Evolutionary conservation across 2,113 vertebrate species (phyloP), one percentile per base, ranked within the genome.

Genomic region (Caranx ignobilis): DNA sequence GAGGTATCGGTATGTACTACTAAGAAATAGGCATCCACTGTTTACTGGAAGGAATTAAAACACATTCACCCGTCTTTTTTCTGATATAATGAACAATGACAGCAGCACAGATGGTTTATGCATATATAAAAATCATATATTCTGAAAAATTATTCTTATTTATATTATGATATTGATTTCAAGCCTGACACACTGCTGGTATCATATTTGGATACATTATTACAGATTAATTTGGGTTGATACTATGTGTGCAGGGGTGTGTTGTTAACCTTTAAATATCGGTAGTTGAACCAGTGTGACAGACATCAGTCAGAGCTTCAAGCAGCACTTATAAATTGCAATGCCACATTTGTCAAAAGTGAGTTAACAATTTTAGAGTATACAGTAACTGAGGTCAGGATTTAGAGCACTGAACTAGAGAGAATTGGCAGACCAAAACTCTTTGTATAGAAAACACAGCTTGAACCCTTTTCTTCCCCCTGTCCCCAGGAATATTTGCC

Each of bases 401-500:
- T 26, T 26, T 26, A 26, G 26, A 26, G 26, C 26, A 26, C 26
- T 26, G 26, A 26, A 26, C 1, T 26, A 26, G 26, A 26, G 26
- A 26, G 26, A 26, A 31, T 37, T 26, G n/a, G 19, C 13, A 13
- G n/a, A 15, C 13, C 26, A 3, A 31, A 11, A 31, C 19, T 31
- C 4, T 34, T 34, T 31, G 11, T 3, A 34, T 21, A 21, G 19
- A 57, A 56, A 55, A 50, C 26, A 15, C 18, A 41, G 6, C 11
- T 57, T 68, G 18, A 74, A 37, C 57, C 31, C 21, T 63, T 39
- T 52, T 64, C 35, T 75, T 34, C 66, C 79, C 63, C 63, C 63
- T 50, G 15, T 64, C 71, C 26, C 0, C 76, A 99, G 98, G 98
- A 91, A 99, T 99, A 89, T 99, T 99, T 93, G 98, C 98, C 45